A percentile compares a stretch with the other conserved stretches of the same genome.
These are phyloP conservation scores for Zenarchopterus dispar DNA, from an alignment of 2,797 vertebrate genomes.

Conservation along the genomic window DNA sequence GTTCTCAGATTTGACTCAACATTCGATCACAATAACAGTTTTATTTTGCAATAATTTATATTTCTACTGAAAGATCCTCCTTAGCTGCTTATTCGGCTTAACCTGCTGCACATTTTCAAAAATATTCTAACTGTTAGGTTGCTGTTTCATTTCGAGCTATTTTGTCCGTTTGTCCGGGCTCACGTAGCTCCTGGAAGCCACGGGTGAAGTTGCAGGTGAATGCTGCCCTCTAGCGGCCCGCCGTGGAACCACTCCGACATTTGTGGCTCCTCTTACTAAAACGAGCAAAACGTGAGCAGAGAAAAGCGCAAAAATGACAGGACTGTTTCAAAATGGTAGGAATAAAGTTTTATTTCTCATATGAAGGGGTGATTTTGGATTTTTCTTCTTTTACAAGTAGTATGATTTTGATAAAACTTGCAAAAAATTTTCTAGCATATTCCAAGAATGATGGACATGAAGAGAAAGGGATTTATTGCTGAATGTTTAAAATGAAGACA, in stretches of 20 bases:
- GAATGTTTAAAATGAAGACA: constrained; percentile 94
- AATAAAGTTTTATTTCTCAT: constrained; percentile 89
- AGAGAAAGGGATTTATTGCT: constrained; percentile 93
- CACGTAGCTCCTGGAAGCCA: no score
- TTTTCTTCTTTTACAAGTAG: constrained; percentile 88
- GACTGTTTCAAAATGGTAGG: constrained; percentile 83
- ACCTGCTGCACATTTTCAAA: no score
- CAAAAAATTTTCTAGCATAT: constrained; percentile 92
- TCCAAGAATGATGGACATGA: constrained; percentile 87
- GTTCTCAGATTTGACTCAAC: no score
- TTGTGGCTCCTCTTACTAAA: no score
- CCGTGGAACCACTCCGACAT: not conserved
- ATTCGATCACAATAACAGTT: no score
- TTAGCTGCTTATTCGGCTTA: no score
- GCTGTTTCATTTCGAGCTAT: no score
- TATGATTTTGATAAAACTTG: constrained; percentile 91
- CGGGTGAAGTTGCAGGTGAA: not conserved
- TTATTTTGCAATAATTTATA: no score
- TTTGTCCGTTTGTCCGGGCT: no score
- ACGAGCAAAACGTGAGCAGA: not conserved
- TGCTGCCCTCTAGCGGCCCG: constrained; percentile 41
- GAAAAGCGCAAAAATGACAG: constrained; percentile 62
- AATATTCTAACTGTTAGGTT: no score
- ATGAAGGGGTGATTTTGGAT: constrained; percentile 84
- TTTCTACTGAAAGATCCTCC: no score